These are phyloP conservation scores for Globodera ellingtonae DNA, from an alignment of 1,140 invertebrate species.

Conservation along the genomic window DNA sequence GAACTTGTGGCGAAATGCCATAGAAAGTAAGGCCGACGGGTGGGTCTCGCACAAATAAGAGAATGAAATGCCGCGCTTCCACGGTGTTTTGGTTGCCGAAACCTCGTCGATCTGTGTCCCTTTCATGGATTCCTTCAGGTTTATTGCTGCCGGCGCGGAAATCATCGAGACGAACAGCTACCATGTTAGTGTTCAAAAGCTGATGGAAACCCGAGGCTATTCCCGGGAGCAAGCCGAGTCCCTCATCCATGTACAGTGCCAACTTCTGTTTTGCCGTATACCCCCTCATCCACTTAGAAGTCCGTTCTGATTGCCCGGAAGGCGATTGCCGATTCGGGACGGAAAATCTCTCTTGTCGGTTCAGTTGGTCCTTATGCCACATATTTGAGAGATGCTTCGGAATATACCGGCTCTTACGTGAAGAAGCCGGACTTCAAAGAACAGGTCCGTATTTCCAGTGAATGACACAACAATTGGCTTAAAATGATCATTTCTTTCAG, in stretches of 20 bases:
- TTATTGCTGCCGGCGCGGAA: conserved; percentile 76
- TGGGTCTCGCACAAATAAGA: too few relatives aligned
- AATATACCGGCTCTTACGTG: conserved; percentile 83
- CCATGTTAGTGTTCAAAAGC: conserved; percentile 80
- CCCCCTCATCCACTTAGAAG: conserved; percentile 64
- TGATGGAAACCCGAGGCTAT: conserved; percentile 71
- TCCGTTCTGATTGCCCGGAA: conserved; percentile 74
- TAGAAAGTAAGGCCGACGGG: not conserved
- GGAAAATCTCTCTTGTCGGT: conserved; percentile 67
- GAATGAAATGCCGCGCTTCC: too few relatives aligned
- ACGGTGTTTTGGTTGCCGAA: too few relatives aligned
- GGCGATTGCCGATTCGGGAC: conserved; percentile 65
- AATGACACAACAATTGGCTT: not conserved
- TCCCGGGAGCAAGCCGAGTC: conserved; percentile 67
- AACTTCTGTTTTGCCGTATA: not conserved
- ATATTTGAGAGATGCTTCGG: conserved; percentile 81
- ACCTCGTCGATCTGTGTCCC: not conserved
- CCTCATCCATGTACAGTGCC: conserved; percentile 68
- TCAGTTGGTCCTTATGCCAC: conserved; percentile 89
- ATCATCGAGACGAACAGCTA: conserved; percentile 84
- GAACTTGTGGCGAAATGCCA: conserved; percentile 32
- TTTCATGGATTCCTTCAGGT: conserved; percentile 36
- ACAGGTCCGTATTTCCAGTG: conserved; percentile 13
- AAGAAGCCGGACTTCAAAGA: conserved; percentile 70
- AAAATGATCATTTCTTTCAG: conserved; percentile 26